Conservation (phyloP, 1,140 invertebrate species). For the Aphelinus certus region DNA sequence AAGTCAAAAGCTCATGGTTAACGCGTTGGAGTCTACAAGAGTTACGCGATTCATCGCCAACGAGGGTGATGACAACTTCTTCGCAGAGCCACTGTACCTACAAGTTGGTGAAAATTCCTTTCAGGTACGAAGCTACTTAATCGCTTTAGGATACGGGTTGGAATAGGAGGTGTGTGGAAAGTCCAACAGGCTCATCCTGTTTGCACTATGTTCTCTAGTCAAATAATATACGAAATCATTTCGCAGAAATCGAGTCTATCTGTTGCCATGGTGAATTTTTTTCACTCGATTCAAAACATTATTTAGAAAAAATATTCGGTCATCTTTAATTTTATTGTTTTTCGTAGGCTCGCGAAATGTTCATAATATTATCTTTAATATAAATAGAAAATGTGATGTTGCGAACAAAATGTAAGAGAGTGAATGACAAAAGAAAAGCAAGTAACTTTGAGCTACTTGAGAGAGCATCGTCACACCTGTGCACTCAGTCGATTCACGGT, state of each 20-base stretch:
- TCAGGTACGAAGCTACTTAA: conserved; percentile 7
- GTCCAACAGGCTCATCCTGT: conserved; percentile 10
- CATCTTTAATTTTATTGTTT: conserved; percentile 17
- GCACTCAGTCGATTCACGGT: conserved; percentile 38
- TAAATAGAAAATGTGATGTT: conserved; percentile 37
- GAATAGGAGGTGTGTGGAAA: conserved; percentile 6
- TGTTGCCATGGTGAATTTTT: conserved; percentile 24
- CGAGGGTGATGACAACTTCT: conserved; percentile 35
- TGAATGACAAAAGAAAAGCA: not conserved
- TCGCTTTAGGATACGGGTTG: conserved; percentile 19
- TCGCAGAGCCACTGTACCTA: conserved; percentile 10
- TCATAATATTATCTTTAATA: conserved; percentile 42
- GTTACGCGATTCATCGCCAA: conserved; percentile 35
- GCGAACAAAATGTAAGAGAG: not conserved
- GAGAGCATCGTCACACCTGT: conserved; percentile 28
- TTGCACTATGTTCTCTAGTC: conserved; percentile 39
- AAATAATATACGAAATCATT: conserved; percentile 34
- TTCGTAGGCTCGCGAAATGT: conserved; percentile 25
- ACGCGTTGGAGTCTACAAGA: conserved; percentile 5
- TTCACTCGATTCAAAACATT: conserved; percentile 29
- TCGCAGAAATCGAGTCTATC: conserved; percentile 28
- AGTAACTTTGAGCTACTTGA: conserved; percentile 5
- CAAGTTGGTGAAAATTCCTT: conserved; percentile 18
- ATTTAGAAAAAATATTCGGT: not conserved
- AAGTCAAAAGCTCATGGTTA: conserved; percentile 4